These are phyloP conservation scores for Bryconaethiops microstoma DNA, from an alignment of 2,797 vertebrate species.

Conservation along the genomic window DNA sequence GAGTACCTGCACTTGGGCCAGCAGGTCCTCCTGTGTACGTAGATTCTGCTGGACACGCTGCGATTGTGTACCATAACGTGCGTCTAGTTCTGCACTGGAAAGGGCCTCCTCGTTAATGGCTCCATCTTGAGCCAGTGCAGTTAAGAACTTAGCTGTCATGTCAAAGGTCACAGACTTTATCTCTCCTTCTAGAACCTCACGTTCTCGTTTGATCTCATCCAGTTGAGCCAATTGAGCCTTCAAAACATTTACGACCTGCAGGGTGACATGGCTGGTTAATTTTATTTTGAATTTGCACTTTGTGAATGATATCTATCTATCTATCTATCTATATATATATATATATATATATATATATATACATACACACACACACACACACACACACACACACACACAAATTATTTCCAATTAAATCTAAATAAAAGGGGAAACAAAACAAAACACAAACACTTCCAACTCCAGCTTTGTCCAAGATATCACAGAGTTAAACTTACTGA, in stretches of 20 bases:
- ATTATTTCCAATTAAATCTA: no score
- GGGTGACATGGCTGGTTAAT: background rate
- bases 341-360: no score
- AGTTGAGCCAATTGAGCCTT: constrained; percentile 84
- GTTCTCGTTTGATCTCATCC: constrained; percentile 90
- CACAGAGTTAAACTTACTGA: no score
- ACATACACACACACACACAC: no score
- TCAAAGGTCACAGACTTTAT: constrained; percentile 93
- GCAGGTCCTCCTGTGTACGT: constrained; percentile 88
- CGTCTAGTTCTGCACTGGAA: constrained; percentile 87
- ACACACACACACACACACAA: no score
- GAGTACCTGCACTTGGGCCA: constrained; percentile 78
- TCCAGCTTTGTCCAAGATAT: no score
- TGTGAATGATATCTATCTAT: no score
- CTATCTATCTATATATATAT: no score
- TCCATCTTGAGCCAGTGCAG: constrained; percentile 89
- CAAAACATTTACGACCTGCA: constrained; percentile 90
- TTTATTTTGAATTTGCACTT: no score
- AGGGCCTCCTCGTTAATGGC: constrained; percentile 92
- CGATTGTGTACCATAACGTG: constrained; percentile 86
- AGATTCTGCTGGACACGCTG: constrained; percentile 87
- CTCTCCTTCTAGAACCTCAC: constrained; percentile 90
- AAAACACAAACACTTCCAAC: no score
- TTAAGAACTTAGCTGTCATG: constrained; percentile 91
- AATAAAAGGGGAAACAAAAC: no score